Percentiles rank a stretch among this genome's conserved stretches.
phyloP scores from a whole-genome alignment of 2,113 vertebrate species.

The Haemorhous mexicanus region DNA sequence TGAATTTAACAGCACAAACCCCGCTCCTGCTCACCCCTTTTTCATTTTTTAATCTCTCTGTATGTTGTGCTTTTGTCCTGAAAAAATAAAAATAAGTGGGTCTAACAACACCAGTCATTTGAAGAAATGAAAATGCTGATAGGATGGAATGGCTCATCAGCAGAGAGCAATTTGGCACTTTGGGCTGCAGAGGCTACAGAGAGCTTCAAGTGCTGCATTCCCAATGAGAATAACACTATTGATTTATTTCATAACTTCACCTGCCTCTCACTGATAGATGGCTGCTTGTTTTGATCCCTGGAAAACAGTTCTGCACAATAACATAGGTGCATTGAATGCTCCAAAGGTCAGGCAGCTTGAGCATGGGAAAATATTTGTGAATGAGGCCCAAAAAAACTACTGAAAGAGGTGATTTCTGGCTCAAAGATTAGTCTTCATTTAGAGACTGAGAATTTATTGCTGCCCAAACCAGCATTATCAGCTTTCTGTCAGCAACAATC shows the following conservation, averaged over 20 bases:
- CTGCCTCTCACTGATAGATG: conserved; percentile 16
- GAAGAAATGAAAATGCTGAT: not conserved
- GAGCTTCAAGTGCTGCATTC: not conserved
- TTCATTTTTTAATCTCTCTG: not conserved
- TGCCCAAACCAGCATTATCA: conserved; percentile 66
- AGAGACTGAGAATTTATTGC: conserved; percentile 66
- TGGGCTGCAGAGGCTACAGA: not conserved
- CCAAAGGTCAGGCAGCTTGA: conserved; percentile 58
- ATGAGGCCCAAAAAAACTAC: conserved; percentile 39
- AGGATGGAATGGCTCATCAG: not conserved
- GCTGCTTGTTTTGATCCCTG: conserved; percentile 24
- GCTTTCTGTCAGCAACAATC: conserved; percentile 70
- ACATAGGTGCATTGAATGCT: conserved; percentile 34
- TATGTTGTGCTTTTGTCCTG: not conserved
- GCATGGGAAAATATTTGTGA: conserved; percentile 72
- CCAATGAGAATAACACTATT: not conserved
- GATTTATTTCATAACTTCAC: conserved; percentile 52
- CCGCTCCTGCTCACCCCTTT: not conserved
- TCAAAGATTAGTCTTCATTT: conserved; percentile 69
- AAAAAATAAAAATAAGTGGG: not conserved
- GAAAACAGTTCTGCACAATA: conserved; percentile 37
- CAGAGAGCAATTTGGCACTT: not conserved
- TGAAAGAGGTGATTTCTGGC: conserved; percentile 54
- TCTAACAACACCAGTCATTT: not conserved
- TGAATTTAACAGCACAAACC: not conserved